phyloP scores from a whole-genome alignment of 2,797 vertebrate genomes.

The Hybognathus amarus region DNA sequence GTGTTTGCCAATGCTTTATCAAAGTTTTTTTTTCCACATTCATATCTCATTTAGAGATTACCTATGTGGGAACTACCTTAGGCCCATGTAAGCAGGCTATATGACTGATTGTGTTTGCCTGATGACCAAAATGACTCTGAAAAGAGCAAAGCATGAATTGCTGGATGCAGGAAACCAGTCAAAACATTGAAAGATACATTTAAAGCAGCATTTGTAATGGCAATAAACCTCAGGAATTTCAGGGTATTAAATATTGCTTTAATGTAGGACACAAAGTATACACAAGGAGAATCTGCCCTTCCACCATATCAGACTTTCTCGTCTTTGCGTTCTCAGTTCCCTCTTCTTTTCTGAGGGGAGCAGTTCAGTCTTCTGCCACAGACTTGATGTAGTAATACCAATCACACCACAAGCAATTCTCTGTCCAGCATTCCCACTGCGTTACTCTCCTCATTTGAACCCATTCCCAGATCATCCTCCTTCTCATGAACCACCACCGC shows the following conservation, averaged over 20 bases:
- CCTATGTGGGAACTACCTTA: too few relatives aligned
- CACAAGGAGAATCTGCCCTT: background rate
- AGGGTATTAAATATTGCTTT: background rate
- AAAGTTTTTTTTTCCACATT: too few relatives aligned
- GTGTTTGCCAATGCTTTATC: too few relatives aligned
- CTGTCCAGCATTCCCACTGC: constrained; percentile 82
- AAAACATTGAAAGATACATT: background rate
- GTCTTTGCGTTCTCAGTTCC: background rate
- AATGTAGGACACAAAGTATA: background rate
- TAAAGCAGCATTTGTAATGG: background rate
- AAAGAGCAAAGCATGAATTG: background rate
- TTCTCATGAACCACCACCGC: constrained; percentile 79
- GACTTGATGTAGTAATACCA: constrained; percentile 65
- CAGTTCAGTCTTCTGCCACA: constrained; percentile 70
- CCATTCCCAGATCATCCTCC: constrained; percentile 81
- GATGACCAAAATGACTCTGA: too few relatives aligned
- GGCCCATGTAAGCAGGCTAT: too few relatives aligned
- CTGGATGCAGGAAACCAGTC: background rate
- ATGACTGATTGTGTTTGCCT: background rate
- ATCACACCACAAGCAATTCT: constrained; percentile 84
- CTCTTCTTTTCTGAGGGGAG: background rate
- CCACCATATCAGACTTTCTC: background rate
- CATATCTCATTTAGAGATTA: too few relatives aligned
- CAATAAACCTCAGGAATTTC: background rate
- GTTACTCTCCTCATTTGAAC: constrained; percentile 76